A percentile compares a stretch with the other conserved stretches of the same genome.
phyloP scores from a whole-genome alignment of 2,888 invertebrate genomes.

The Synanthedon formicaeformis region DNA sequence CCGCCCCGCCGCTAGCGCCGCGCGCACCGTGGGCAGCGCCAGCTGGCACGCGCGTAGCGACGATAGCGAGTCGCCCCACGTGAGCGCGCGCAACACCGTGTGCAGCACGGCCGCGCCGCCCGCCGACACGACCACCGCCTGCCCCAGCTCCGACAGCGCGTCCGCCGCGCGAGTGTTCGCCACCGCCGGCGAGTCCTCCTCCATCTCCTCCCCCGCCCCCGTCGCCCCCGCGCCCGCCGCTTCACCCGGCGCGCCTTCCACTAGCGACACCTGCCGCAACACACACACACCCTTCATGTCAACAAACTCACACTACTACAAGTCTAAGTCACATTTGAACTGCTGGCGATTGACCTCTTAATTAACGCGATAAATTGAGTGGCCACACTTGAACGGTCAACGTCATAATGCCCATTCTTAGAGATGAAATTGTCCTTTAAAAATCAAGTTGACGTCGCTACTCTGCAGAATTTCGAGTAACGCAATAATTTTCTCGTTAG shows the following conservation, averaged over 20 bases:
- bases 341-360: too few relatives aligned
- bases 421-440: too few relatives aligned
- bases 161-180: constrained; percentile 69
- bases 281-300: not conserved
- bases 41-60: constrained; percentile 84
- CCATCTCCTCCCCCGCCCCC: constrained; percentile 77
- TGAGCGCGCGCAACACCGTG: constrained; percentile 52
- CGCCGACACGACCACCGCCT: constrained; percentile 71
- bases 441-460: too few relatives aligned
- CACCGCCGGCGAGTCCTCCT: constrained; percentile 67
- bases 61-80: constrained; percentile 88
- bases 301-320: not conserved
- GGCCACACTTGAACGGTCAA: too few relatives aligned
- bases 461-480: too few relatives aligned
- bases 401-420: too few relatives aligned
- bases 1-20: constrained; percentile 69
- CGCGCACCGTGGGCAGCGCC: constrained; percentile 77
- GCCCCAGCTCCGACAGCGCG: constrained; percentile 85
- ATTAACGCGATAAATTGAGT: too few relatives aligned
- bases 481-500: too few relatives aligned
- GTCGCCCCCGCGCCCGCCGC: constrained; percentile 57
- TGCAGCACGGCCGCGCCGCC: constrained; percentile 43
- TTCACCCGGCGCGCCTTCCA: constrained; percentile 83
- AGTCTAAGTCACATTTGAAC: not conserved
- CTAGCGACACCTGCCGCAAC: constrained; percentile 71